phyloP scores from a whole-genome alignment of 2,888 invertebrate species.

The Drosophila borealis region DNA sequence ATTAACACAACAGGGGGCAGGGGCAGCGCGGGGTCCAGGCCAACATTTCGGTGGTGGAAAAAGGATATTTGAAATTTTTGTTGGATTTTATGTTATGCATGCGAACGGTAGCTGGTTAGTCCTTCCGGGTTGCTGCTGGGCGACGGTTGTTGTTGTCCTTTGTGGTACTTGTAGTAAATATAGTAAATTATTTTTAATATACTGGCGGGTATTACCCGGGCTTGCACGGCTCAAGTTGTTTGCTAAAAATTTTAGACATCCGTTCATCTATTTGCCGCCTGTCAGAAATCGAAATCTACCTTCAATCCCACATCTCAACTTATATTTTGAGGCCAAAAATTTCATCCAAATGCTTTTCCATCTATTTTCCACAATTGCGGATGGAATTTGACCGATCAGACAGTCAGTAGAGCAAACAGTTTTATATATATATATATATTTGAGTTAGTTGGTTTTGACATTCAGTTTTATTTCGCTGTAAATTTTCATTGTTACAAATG shows the following conservation, averaged over 20 bases:
- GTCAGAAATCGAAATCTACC: no score
- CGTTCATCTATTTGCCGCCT: no score
- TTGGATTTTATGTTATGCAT: slow-evolving; percentile 5
- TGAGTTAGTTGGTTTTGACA: slow-evolving; percentile 57
- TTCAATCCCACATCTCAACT: no score
- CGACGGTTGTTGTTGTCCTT: slow-evolving; percentile 24
- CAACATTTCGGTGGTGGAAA: slow-evolving; percentile 36
- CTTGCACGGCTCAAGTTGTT: no score
- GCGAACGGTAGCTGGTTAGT: slow-evolving; percentile 33
- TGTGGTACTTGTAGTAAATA: neutral
- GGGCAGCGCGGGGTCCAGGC: slow-evolving; percentile 2
- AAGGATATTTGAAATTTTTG: slow-evolving; percentile 6
- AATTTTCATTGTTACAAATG: slow-evolving; percentile 74
- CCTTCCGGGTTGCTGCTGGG: slow-evolving; percentile 41
- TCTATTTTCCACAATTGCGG: no score
- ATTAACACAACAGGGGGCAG: slow-evolving; percentile 45
- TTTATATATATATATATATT: neutral
- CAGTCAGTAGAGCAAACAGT: no score
- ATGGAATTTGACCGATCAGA: no score
- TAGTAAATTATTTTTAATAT: slow-evolving; percentile 11
- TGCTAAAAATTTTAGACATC: no score
- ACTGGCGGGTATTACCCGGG: no score
- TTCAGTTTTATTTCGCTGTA: slow-evolving; percentile 74
- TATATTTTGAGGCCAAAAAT: no score
- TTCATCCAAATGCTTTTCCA: no score